Base-by-base conservation (phyloP, 2,113 vertebrate genomes). In the Cettia cetti region DNA sequence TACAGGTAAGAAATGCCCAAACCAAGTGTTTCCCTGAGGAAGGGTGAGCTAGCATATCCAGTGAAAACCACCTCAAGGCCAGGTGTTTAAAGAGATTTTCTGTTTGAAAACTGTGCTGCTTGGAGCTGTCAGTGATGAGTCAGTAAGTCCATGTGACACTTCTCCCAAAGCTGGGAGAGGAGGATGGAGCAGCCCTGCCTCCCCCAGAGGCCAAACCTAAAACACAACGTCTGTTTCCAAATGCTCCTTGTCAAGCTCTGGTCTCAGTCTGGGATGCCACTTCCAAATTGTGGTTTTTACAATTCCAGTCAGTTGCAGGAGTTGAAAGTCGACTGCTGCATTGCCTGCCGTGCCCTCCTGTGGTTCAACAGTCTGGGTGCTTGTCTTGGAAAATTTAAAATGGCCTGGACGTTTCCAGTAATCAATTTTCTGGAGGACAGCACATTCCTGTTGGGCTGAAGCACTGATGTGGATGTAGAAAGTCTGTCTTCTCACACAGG, bases 261-360 rank as follows among this genome's bases (percentile, higher is more conserved):
- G 23, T 85, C 90, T 92, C 50, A 1, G 64, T 42, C 90, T 54
- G 78, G 47, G 68, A 42, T 39, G 33, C 4, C 35, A 24, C 79
- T 95, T 96, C 90, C 93, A 83, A 75, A 77, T 86, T 10, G 22
- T 9, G 52, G 56, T 64, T 80, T 71, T 95, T 96, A 79, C 63
- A 39, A 91, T 95, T 97, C 93, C 94, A 75, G 94, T 90, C 90
- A 96, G 74, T 89, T 22, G 33, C 84, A 54, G 24, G 56, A 35
- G 22, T 23, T 57, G 56, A 35, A 57, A 35, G 57, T 61, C 26
- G 71, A 6, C 49, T 95, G 85, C 93, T 90, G 82, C 54, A 0
- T 76, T 91, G 91, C 68, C 95, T 74, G 92, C 92, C 12, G 2
- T 57, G 63, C 59, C 89, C 81, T 94, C 31, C 37, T 63, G 59